phyloP scores from a whole-genome alignment of 1,140 invertebrate genomes.

The Hyphantria cunea region DNA sequence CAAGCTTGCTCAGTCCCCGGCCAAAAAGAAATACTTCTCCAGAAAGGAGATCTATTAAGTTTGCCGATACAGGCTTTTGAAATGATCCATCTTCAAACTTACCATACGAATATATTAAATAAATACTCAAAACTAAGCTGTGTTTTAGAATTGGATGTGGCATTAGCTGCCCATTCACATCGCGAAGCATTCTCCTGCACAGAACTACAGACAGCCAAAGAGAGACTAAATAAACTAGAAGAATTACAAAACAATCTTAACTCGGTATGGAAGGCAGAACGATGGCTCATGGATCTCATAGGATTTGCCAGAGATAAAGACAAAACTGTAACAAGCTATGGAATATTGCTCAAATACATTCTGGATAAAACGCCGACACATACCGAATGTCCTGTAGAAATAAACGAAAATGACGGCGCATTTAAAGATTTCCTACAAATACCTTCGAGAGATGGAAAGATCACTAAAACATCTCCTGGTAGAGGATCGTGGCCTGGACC shows the following conservation, averaged over 20 bases:
- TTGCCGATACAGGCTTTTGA: constrained; percentile 94
- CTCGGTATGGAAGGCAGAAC: constrained; percentile 93
- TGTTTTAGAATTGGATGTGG: constrained; percentile 95
- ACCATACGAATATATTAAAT: constrained; percentile 93
- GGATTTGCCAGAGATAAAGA: constrained; percentile 94
- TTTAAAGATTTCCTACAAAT: constrained; percentile 85
- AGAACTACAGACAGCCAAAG: constrained; percentile 93
- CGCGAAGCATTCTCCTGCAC: constrained; percentile 96
- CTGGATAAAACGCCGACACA: constrained; percentile 72
- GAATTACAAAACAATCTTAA: constrained; percentile 92
- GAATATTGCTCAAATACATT: constrained; percentile 75
- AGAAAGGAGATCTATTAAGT: constrained; percentile 90
- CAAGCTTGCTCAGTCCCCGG: constrained; percentile 95
- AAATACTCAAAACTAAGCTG: constrained; percentile 95
- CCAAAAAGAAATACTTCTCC: constrained; percentile 90
- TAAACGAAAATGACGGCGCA: constrained; percentile 55
- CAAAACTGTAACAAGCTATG: constrained; percentile 67
- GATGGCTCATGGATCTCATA: constrained; percentile 98
- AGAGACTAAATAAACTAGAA: constrained; percentile 90
- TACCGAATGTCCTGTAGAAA: constrained; percentile 42
- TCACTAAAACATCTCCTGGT: constrained; percentile 88
- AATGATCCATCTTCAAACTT: constrained; percentile 96
- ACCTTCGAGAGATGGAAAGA: constrained; percentile 87
- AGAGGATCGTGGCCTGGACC: constrained; percentile 92
- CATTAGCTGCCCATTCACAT: constrained; percentile 94